Evolutionary conservation across 2,797 vertebrate genomes (phyloP).

Genomic region (Sphenodon punctatus): DNA sequence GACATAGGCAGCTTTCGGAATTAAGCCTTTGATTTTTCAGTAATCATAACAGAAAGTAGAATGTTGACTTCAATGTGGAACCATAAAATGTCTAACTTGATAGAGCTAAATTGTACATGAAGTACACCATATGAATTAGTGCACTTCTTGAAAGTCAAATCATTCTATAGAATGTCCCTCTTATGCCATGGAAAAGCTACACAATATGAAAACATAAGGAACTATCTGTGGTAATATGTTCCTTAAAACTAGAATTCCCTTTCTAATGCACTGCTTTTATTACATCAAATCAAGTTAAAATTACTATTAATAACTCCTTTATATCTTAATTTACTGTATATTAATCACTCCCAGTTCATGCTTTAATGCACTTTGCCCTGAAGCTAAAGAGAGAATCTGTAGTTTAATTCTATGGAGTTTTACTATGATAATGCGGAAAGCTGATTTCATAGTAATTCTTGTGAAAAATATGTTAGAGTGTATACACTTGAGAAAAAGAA

Average conservation of each 20-base stretch:
- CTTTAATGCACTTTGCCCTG: slow-evolving; percentile 49
- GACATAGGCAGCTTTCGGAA: too few species aligned
- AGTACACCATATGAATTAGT: background rate
- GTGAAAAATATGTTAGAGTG: slow-evolving; percentile 26
- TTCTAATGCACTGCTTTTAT: slow-evolving; percentile 7
- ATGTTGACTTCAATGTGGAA: background rate
- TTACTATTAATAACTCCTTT: slow-evolving; percentile 49
- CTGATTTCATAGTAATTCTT: slow-evolving; percentile 38
- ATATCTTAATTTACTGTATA: slow-evolving; percentile 57
- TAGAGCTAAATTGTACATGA: background rate
- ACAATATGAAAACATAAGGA: background rate
- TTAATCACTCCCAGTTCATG: slow-evolving; percentile 66
- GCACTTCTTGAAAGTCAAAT: background rate
- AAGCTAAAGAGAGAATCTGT: slow-evolving; percentile 49
- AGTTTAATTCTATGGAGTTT: slow-evolving; percentile 41
- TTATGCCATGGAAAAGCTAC: background rate
- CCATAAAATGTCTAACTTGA: background rate
- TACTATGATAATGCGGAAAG: slow-evolving; percentile 3
- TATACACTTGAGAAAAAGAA: slow-evolving; percentile 23
- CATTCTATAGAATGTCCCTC: background rate
- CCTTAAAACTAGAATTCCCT: slow-evolving; percentile 12
- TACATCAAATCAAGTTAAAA: background rate
- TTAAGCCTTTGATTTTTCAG: background rate
- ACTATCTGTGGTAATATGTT: background rate
- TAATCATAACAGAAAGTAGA: background rate